phyloP scores from a whole-genome alignment of 2,888 invertebrate genomes.

The Prosapia bicincta region DNA sequence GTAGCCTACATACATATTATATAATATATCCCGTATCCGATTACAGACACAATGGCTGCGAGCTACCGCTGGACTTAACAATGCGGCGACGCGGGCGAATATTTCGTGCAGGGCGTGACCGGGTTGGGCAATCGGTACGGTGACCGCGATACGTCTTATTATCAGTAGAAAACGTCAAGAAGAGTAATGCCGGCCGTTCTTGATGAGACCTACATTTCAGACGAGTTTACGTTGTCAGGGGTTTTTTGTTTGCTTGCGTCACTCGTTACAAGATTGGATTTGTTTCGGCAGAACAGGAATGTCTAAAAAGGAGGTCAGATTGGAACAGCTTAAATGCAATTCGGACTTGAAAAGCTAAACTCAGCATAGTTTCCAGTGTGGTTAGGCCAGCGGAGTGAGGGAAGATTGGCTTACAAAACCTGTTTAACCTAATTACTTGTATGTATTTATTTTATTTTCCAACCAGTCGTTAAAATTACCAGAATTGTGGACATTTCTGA shows the following conservation, averaged over 20 bases:
- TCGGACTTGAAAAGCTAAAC: no score
- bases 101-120: not conserved
- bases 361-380: no score
- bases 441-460: no score
- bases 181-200: not conserved
- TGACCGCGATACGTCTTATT: not conserved
- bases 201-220: not conserved
- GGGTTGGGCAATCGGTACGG: not conserved
- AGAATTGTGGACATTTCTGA: no score
- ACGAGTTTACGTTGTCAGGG: not conserved
- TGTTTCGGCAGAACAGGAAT: no score
- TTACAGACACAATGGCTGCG: not conserved
- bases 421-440: no score
- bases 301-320: no score
- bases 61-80: not conserved
- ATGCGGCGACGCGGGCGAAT: not conserved
- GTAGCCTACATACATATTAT: not conserved
- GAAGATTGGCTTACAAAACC: no score
- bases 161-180: not conserved
- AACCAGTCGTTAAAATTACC: no score
- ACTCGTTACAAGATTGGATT: not conserved
- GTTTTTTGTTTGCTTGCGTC: not conserved
- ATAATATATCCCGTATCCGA: not conserved
- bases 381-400: no score
- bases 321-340: no score